Evolutionary conservation across 2,797 vertebrate genomes (phyloP), one percentile per base, ranked within the genome.

Genomic region (Gymnothorax javanicus): DNA sequence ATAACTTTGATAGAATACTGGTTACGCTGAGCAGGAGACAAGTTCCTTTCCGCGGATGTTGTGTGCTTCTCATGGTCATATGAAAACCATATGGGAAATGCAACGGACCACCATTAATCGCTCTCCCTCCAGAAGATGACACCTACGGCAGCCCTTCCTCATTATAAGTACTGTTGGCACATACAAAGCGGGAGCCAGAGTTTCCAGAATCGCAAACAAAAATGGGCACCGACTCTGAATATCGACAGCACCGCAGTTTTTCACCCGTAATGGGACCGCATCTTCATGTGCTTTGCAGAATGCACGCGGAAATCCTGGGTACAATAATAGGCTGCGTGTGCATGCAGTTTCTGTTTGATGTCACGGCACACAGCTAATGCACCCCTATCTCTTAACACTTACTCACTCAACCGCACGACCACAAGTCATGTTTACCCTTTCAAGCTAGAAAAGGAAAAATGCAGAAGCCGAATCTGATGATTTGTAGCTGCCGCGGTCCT

Each of bases 371-470:
- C 85, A 88, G 93, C 92, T 91, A 90, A 85, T 89, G 88, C 86
- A 86, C 89, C 88, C 62, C 81, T 86, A 75, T 89, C 87, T 89
- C 85, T 91, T 92, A 86, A 92, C 93, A 94, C 92, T 93, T 93
- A 90, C 89, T 85, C 87, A 82, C 84, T 56, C 84, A 75, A 92
- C 90, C 90, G 85, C 93, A 87, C 67, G 50, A 90, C 90, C 91
- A 91, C 86, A 90, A 89, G 92, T 85, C 85, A 90, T 87, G 91
- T 93, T 98, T 93, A 95, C 95, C 85, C 92, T 96, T 58, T 94
- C 95, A 93, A 93, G 97, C 94, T 96, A 96, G 94, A 96, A 97
- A 58, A 95, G 94, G 93, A 89, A 87, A 90, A 90, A 90, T 88
- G 90, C 90, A 91, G 87, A 91, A 92, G 86, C 86, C 77, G 87